Conservation (phyloP, 2,113 vertebrate species). For the Xyrauchen texanus region DNA sequence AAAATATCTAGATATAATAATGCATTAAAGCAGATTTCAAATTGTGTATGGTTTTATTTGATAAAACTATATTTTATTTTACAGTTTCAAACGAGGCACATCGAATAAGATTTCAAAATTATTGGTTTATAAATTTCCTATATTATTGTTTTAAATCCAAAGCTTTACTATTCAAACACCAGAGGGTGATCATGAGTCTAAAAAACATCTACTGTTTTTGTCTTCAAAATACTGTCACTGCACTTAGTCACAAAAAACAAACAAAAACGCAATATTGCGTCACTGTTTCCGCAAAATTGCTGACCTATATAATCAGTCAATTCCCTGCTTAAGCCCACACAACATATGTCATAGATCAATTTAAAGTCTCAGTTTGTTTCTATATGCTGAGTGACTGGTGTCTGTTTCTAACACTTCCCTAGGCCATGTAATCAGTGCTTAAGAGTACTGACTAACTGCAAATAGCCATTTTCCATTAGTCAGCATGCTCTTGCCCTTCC, state of each 20-base stretch:
- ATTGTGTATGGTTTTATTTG: too few species aligned
- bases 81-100: too few species aligned
- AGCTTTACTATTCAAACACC: slow-evolving; percentile 22
- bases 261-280: not conserved
- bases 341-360: not conserved
- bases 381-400: not conserved
- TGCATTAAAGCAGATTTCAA: too few species aligned
- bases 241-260: not conserved
- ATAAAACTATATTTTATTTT: too few species aligned
- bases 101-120: too few species aligned
- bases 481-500: slow-evolving; percentile 44
- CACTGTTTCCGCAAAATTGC: not conserved
- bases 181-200: slow-evolving; percentile 40
- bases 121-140: not conserved
- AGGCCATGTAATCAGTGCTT: slow-evolving; percentile 36
- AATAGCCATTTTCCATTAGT: slow-evolving; percentile 34
- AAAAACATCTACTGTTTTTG: not conserved
- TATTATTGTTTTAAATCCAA: not conserved
- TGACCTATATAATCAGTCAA: slow-evolving; percentile 12
- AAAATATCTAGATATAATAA: too few species aligned
- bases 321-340: not conserved
- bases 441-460: slow-evolving; percentile 41
- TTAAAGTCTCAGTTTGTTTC: not conserved
- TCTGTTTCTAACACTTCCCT: slow-evolving; percentile 4
- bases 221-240: not conserved